Percentiles rank a stretch among this genome's conserved stretches.
These are phyloP conservation scores for Nibea coibor DNA, from an alignment of 2,113 vertebrate species.

Conservation along the genomic window DNA sequence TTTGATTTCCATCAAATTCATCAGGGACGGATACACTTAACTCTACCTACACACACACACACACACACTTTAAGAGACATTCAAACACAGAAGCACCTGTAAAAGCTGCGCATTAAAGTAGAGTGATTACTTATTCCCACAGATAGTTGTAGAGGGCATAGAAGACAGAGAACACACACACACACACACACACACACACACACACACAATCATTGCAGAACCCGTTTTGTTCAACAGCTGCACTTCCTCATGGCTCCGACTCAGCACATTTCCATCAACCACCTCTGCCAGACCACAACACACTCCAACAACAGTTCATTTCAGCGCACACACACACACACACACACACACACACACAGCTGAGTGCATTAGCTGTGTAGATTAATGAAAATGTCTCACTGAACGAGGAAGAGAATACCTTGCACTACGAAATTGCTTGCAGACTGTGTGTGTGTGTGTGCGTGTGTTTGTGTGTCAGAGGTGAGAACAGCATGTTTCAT, in stretches of 20 bases:
- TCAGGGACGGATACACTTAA: slow-evolving; percentile 45
- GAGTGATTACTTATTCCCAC: slow-evolving; percentile 21
- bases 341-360: slow-evolving; percentile 43
- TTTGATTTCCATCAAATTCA: slow-evolving; percentile 62
- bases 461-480: slow-evolving; percentile 50
- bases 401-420: slow-evolving; percentile 63
- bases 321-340: slow-evolving; percentile 39
- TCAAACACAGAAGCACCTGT: slow-evolving; percentile 48
- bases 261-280: slow-evolving; percentile 77
- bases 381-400: slow-evolving; percentile 72
- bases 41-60: slow-evolving; percentile 20
- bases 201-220: slow-evolving; percentile 29
- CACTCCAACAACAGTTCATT: slow-evolving; percentile 53
- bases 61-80: not conserved
- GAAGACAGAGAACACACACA: not conserved
- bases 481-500: slow-evolving; percentile 91
- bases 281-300: slow-evolving; percentile 74
- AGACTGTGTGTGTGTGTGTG: slow-evolving; percentile 43
- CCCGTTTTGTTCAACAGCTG: slow-evolving; percentile 68
- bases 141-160: not conserved
- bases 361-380: slow-evolving; percentile 66
- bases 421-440: slow-evolving; percentile 58
- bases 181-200: not conserved
- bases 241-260: slow-evolving; percentile 69
- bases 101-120: slow-evolving; percentile 31